A percentile compares a stretch with the other conserved stretches of the same genome.
Conservation (phyloP, 2,113 vertebrate species). For the Atractosteus spatula region DNA sequence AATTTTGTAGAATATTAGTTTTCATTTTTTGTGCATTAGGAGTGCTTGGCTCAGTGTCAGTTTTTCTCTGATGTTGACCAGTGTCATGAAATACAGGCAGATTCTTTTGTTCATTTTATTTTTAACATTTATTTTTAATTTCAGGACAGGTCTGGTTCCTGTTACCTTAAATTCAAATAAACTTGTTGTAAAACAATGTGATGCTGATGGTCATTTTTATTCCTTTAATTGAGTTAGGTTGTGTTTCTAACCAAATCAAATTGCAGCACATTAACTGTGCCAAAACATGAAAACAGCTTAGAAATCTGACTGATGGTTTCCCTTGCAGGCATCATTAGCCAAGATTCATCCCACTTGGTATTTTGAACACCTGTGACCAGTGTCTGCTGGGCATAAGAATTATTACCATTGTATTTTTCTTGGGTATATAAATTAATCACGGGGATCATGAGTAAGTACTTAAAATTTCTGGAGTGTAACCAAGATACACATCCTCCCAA, state of each 20-base stretch:
- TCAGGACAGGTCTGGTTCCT: neutral
- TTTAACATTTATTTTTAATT: no score
- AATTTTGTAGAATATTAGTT: conserved; percentile 52
- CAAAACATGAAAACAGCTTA: conserved; percentile 47
- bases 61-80: neutral
- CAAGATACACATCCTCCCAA: conserved; percentile 55
- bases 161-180: no score
- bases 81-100: neutral
- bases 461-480: conserved; percentile 63
- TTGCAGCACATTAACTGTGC: conserved; percentile 56
- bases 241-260: conserved; percentile 41
- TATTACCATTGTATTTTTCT: conserved; percentile 64
- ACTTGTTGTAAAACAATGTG: no score
- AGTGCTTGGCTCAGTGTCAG: conserved; percentile 17
- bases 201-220: neutral
- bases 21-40: conserved; percentile 15
- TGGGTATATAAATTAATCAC: conserved; percentile 67
- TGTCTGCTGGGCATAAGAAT: conserved; percentile 59
- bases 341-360: conserved; percentile 63
- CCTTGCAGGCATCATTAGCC: conserved; percentile 70
- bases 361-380: conserved; percentile 67
- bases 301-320: conserved; percentile 64
- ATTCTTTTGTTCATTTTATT: no score
- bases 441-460: conserved; percentile 58
- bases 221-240: neutral